Conservation (phyloP, 92 coral and sea anemone genomes). For the Palythoa caribaeorum region DNA sequence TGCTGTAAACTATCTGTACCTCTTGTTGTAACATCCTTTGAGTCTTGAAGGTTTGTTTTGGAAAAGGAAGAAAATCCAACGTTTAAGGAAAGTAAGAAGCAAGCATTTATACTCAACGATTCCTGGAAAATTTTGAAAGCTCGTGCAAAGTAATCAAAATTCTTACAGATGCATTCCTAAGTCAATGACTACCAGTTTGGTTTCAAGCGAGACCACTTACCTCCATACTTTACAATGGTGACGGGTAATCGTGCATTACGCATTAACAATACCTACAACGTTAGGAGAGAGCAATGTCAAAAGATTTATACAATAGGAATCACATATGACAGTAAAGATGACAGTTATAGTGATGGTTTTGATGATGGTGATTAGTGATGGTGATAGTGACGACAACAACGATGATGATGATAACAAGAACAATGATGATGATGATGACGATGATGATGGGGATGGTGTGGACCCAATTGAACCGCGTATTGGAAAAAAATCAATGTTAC, state of each 20-base stretch:
- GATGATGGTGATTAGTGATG: not conserved
- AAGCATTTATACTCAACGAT: not conserved
- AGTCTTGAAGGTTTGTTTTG: too few relatives aligned
- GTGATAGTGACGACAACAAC: not conserved
- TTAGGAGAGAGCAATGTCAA: too few relatives aligned
- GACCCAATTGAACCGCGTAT: too few relatives aligned
- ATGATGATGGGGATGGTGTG: not conserved
- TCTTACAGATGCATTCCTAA: too few relatives aligned
- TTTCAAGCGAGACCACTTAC: not conserved
- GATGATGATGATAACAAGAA: not conserved
- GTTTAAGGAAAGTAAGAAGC: not conserved
- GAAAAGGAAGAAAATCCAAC: too few relatives aligned
- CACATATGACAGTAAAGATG: not conserved
- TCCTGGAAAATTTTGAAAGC: too few relatives aligned
- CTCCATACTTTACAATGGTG: conserved; percentile 70
- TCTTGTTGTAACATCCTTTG: not conserved
- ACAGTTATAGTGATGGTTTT: not conserved
- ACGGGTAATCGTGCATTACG: conserved; percentile 88
- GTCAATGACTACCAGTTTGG: too few relatives aligned
- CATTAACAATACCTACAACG: conserved; percentile 39
- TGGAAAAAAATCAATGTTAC: too few relatives aligned
- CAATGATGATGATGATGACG: not conserved
- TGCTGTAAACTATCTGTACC: too few relatives aligned
- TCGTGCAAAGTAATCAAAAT: not conserved
- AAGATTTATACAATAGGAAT: too few relatives aligned